A percentile compares a stretch with the other conserved stretches of the same genome.
phyloP scores from a whole-genome alignment of 1,140 invertebrate species.

The Littorina saxatilis region DNA sequence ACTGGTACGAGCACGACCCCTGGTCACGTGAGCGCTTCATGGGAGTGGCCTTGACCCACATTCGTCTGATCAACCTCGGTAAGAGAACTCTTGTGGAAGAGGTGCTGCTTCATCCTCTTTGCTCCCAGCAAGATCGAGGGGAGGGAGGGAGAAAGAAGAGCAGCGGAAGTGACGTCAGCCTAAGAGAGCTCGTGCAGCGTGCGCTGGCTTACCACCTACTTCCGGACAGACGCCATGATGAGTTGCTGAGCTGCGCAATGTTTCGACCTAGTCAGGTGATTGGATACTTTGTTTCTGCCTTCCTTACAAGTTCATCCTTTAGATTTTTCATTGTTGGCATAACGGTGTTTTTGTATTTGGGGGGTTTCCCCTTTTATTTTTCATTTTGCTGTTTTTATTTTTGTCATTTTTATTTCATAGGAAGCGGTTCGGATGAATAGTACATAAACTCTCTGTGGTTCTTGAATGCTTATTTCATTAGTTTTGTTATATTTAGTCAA shows the following conservation, averaged over 20 bases:
- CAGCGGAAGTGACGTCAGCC: not conserved
- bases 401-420: too few species aligned
- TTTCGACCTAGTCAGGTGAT: conserved; percentile 25
- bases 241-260: not conserved
- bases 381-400: not conserved
- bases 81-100: not conserved
- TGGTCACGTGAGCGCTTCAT: not conserved
- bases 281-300: not conserved
- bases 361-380: not conserved
- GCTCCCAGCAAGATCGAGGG: not conserved
- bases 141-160: not conserved
- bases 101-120: not conserved
- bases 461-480: too few species aligned
- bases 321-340: too few species aligned
- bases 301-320: too few species aligned
- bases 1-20: conserved; percentile 33
- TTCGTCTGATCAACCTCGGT: conserved; percentile 25
- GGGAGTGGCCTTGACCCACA: not conserved
- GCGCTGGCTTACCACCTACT: conserved; percentile 33
- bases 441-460: too few species aligned
- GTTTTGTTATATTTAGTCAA: too few species aligned
- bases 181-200: not conserved
- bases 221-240: conserved; percentile 29
- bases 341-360: not conserved
- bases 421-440: too few species aligned